Evolutionary conservation across 2,113 vertebrate genomes (phyloP).

Genomic region (Nicator chloris): DNA sequence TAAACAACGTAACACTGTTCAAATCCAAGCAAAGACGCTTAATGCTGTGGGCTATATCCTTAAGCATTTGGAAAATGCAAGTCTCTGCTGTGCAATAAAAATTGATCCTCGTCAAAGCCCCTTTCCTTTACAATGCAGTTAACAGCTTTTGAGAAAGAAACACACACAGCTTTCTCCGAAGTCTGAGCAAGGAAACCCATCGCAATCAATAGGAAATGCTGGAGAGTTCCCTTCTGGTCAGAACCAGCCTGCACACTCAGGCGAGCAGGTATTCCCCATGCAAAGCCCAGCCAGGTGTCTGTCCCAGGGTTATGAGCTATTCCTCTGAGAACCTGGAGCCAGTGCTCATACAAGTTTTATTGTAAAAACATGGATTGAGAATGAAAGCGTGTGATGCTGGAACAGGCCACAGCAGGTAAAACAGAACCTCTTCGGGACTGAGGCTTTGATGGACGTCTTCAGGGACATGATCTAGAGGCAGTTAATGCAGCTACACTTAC

Average conservation of each 20-base stretch:
- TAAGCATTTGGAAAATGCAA: conserved; percentile 47
- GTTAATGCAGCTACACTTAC: background rate
- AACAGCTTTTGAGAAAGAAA: background rate
- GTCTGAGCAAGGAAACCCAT: background rate
- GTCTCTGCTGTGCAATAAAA: conserved; percentile 22
- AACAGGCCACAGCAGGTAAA: conserved; percentile 62
- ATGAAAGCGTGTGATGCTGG: background rate
- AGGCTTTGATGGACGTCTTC: conserved; percentile 44
- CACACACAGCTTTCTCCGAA: background rate
- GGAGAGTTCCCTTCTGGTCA: background rate
- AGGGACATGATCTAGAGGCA: conserved; percentile 26
- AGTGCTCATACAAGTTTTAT: background rate
- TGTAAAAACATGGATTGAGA: background rate
- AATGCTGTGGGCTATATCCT: conserved; percentile 47
- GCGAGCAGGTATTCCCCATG: background rate
- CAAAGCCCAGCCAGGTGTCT: background rate
- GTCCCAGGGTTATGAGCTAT: background rate
- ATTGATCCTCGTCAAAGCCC: conserved; percentile 36
- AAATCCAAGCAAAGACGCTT: conserved; percentile 45
- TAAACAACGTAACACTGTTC: conserved; percentile 42
- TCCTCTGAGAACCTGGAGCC: background rate
- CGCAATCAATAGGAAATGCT: background rate
- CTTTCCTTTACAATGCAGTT: background rate
- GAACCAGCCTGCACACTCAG: background rate
- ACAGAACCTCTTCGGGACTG: conserved; percentile 12